phyloP scores from a whole-genome alignment of 1,140 invertebrate genomes.

The Leguminivora glycinivorella region DNA sequence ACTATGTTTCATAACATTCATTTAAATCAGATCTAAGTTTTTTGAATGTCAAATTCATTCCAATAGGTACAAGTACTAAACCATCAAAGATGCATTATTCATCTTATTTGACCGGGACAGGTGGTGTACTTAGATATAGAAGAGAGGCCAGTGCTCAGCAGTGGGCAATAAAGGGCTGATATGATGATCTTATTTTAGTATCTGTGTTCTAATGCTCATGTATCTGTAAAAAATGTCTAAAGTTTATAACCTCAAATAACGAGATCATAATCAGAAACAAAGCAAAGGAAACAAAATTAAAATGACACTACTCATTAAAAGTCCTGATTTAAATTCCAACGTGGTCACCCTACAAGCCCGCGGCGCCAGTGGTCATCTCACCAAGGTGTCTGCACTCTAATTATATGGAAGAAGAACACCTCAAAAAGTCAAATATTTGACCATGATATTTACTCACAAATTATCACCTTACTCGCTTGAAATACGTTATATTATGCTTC shows the following conservation, averaged over 20 bases:
- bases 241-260: neutral
- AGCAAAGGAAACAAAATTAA: slow-evolving; percentile 1
- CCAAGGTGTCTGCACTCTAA: slow-evolving; percentile 70
- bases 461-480: slow-evolving; percentile 33
- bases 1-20: no score
- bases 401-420: slow-evolving; percentile 66
- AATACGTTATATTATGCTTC: slow-evolving; percentile 37
- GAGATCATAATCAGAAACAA: neutral
- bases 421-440: slow-evolving; percentile 64
- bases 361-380: slow-evolving; percentile 66
- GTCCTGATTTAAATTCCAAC: slow-evolving; percentile 7
- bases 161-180: no score
- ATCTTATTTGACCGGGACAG: no score
- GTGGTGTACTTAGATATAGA: no score
- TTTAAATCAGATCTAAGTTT: no score
- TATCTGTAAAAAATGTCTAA: neutral
- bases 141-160: no score
- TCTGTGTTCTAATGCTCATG: no score
- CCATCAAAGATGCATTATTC: no score
- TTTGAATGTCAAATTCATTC: no score
- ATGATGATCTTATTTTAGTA: neutral
- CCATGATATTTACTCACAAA: slow-evolving; percentile 36
- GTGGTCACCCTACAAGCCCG: slow-evolving; percentile 40
- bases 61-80: no score
- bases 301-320: neutral